Percentiles rank a stretch among this genome's conserved stretches.
phyloP scores from a whole-genome alignment of 1,140 invertebrate species.

The Panagrolaimus sp. region DNA sequence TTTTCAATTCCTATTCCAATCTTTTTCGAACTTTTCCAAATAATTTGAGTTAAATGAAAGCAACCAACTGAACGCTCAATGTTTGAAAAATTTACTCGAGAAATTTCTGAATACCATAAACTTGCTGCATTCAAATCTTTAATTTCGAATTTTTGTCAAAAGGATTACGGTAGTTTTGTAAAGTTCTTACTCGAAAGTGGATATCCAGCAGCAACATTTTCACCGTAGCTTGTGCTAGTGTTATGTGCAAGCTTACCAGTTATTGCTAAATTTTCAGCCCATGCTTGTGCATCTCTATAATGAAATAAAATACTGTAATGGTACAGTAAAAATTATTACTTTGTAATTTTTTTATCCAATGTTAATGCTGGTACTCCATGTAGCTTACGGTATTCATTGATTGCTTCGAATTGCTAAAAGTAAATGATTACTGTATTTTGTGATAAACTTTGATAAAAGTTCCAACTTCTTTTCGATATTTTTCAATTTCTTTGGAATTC shows the following conservation, averaged over 20 bases:
- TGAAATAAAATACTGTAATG: too few relatives aligned
- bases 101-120: constrained; percentile 3
- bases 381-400: too few relatives aligned
- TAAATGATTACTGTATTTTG: too few relatives aligned
- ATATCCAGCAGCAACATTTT: constrained; percentile 3
- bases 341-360: too few relatives aligned
- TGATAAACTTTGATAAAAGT: too few relatives aligned
- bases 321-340: too few relatives aligned
- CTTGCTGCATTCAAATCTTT: not conserved
- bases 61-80: not conserved
- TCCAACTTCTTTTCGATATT: too few relatives aligned
- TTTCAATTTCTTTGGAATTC: too few relatives aligned
- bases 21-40: constrained; percentile 18
- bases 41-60: constrained; percentile 16
- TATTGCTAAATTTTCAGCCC: not conserved
- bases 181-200: not conserved
- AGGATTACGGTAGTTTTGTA: not conserved
- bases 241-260: not conserved
- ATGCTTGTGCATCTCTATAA: not conserved
- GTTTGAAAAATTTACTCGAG: not conserved
- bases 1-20: constrained; percentile 14
- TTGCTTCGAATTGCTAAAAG: too few relatives aligned
- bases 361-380: too few relatives aligned
- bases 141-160: too few relatives aligned
- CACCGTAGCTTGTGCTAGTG: not conserved